Conservation (phyloP, 1,140 invertebrate species). For the Zaprionus nigranus region DNA sequence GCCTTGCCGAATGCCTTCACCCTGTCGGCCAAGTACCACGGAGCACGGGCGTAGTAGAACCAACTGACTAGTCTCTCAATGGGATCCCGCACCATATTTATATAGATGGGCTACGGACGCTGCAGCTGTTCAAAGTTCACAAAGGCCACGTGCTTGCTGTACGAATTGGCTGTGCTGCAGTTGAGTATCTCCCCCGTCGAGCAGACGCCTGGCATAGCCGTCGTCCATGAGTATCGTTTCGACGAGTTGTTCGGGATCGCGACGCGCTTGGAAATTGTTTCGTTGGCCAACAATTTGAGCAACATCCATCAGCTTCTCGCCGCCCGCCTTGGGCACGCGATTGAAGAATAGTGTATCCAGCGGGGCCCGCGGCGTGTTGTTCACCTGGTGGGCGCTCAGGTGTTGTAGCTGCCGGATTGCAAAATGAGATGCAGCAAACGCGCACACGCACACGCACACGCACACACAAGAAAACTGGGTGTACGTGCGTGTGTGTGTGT, state of each 20-base stretch:
- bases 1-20: conserved; percentile 93
- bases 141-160: conserved; percentile 93
- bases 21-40: conserved; percentile 94
- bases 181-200: conserved; percentile 86
- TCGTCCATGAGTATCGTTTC: conserved; percentile 87
- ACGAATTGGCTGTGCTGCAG: conserved; percentile 86
- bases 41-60: conserved; percentile 93
- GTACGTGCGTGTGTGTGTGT: conserved; percentile 24
- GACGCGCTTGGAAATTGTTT: conserved; percentile 92
- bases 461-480: conserved; percentile 21
- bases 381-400: conserved; percentile 86
- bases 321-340: conserved; percentile 93
- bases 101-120: conserved; percentile 92
- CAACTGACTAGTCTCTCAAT: conserved; percentile 95
- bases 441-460: conserved; percentile 17
- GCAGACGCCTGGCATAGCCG: conserved; percentile 88
- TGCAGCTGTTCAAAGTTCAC: conserved; percentile 91
- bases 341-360: conserved; percentile 94
- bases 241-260: conserved; percentile 92
- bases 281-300: conserved; percentile 89
- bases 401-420: conserved; percentile 71
- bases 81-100: conserved; percentile 94
- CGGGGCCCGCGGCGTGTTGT: conserved; percentile 90
- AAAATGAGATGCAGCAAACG: conserved; percentile 64
- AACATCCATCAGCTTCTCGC: conserved; percentile 95